Percentiles rank a stretch among this genome's conserved stretches.
phyloP scores from a whole-genome alignment of 2,113 vertebrate species.

The Melanotaenia duboulayi region DNA sequence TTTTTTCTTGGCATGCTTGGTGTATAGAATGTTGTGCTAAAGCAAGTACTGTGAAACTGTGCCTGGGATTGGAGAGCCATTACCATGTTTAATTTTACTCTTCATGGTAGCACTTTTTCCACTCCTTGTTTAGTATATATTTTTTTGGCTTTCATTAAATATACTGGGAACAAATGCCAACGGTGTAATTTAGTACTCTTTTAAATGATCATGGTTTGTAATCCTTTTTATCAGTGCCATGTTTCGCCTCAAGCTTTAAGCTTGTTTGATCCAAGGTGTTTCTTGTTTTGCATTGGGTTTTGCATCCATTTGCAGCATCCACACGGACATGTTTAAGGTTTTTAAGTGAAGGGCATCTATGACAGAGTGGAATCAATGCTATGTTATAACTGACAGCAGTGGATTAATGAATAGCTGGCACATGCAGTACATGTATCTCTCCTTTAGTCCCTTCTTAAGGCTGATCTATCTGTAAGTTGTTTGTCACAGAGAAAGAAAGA shows the following conservation, averaged over 20 bases:
- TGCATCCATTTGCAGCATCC: conserved; percentile 42
- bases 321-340: conserved; percentile 29
- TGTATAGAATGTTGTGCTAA: conserved; percentile 71
- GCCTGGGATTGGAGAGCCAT: conserved; percentile 68
- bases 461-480: conserved; percentile 59
- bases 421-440: conserved; percentile 36
- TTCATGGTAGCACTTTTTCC: conserved; percentile 69
- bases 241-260: conserved; percentile 53
- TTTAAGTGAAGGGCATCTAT: conserved; percentile 8
- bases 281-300: conserved; percentile 34
- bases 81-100: conserved; percentile 62
- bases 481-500: conserved; percentile 31
- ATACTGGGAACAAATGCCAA: conserved; percentile 57
- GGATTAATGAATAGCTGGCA: conserved; percentile 53
- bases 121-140: conserved; percentile 46
- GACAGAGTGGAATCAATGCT: conserved; percentile 11
- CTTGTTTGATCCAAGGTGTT: conserved; percentile 44
- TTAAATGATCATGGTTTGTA: conserved; percentile 54
- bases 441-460: conserved; percentile 30
- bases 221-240: conserved; percentile 74
- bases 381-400: conserved; percentile 21
- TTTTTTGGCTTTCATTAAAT: conserved; percentile 58
- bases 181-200: conserved; percentile 49
- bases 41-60: conserved; percentile 71
- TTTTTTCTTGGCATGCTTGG: conserved; percentile 74